Conservation (phyloP, 2,888 invertebrate genomes). For the Dynastes hyllus region DNA sequence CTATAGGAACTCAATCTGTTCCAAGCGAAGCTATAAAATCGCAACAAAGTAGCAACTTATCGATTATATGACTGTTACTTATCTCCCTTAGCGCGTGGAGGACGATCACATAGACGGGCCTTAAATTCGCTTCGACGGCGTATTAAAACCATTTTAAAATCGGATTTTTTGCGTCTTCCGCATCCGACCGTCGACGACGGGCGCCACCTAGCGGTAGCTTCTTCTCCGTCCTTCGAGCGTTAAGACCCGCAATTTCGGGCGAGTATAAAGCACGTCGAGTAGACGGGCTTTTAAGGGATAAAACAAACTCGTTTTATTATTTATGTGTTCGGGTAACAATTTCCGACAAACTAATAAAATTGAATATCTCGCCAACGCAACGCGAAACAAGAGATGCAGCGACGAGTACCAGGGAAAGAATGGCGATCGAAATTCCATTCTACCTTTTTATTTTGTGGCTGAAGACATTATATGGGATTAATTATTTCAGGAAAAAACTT, state of each 20-base stretch:
- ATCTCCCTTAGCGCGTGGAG: background rate
- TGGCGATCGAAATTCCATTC: background rate
- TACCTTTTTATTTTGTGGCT: background rate
- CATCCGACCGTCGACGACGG: background rate
- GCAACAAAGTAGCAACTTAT: slow-evolving; percentile 17
- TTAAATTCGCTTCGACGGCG: slow-evolving; percentile 14
- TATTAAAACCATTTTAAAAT: slow-evolving; percentile 43
- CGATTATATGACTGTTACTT: slow-evolving; percentile 23
- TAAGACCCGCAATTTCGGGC: slow-evolving; percentile 33
- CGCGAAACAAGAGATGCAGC: background rate
- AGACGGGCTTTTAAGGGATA: slow-evolving; percentile 46
- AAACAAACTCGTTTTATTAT: slow-evolving; percentile 45
- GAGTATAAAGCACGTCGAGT: slow-evolving; percentile 35
- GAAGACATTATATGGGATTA: background rate
- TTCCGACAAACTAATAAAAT: slow-evolving; percentile 45
- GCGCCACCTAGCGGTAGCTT: background rate
- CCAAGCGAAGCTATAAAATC: background rate
- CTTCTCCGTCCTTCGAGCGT: background rate
- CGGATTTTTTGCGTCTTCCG: slow-evolving; percentile 8
- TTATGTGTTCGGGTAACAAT: slow-evolving; percentile 44
- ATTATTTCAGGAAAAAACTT: background rate
- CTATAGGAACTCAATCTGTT: background rate
- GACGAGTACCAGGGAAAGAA: background rate
- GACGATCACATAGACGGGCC: background rate
- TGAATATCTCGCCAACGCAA: slow-evolving; percentile 9